phyloP scores from a whole-genome alignment of 2,113 vertebrate genomes.

The Phalacrocorax aristotelis region DNA sequence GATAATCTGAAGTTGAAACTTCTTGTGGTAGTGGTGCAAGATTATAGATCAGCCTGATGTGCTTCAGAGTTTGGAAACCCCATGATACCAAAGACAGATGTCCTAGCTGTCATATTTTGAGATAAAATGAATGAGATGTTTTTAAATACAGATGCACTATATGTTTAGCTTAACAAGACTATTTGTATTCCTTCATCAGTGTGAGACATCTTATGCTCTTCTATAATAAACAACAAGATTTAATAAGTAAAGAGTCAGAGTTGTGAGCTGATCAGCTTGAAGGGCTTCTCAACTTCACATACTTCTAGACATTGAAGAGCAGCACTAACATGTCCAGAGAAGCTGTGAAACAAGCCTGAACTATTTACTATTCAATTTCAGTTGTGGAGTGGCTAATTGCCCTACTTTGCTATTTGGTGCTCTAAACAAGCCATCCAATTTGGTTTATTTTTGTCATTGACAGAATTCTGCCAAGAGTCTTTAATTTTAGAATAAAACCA shows the following conservation, averaged over 20 bases:
- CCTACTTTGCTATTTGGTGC: not conserved
- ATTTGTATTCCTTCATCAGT: not conserved
- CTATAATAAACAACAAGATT: not conserved
- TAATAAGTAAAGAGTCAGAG: not conserved
- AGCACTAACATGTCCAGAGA: not conserved
- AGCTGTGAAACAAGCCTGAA: not conserved
- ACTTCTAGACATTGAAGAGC: not conserved
- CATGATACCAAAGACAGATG: not conserved
- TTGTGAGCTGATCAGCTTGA: not conserved
- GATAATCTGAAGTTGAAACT: not conserved
- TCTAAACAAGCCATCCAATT: not conserved
- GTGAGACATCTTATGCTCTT: not conserved
- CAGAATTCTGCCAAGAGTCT: not conserved
- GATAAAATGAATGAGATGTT: not conserved
- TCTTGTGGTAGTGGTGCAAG: not conserved
- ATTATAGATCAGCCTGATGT: not conserved
- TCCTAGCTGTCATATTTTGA: not conserved
- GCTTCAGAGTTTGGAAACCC: not conserved
- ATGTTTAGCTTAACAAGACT: not conserved
- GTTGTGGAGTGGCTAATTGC: not conserved
- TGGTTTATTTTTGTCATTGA: not conserved
- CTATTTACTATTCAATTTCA: not conserved
- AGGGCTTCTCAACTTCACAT: not conserved
- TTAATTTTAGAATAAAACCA: conserved; percentile 16
- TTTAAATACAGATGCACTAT: not conserved